Evolutionary conservation across 2,797 vertebrate genomes (phyloP).

Genomic region (Dromococcyx pavoninus): DNA sequence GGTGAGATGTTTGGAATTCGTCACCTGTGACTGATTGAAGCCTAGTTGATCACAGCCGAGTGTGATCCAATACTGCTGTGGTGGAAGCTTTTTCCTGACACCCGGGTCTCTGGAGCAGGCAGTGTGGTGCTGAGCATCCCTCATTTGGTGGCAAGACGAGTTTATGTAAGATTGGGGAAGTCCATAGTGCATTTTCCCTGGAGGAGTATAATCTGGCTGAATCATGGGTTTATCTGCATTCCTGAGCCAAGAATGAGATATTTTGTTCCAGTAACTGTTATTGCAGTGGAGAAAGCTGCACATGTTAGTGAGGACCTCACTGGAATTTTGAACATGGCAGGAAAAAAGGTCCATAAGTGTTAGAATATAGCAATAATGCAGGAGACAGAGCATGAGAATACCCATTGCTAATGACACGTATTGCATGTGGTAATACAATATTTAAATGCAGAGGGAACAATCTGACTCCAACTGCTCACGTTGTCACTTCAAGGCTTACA

Average conservation of each 20-base stretch:
- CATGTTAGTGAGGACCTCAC: neutral
- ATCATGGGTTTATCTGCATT: neutral
- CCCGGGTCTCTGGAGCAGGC: neutral
- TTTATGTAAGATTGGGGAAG: neutral
- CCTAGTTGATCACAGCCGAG: neutral
- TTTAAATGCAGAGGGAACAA: neutral
- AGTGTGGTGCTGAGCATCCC: neutral
- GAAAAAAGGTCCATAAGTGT: neutral
- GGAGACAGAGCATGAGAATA: neutral
- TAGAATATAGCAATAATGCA: neutral
- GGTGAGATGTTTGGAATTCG: slow-evolving; percentile 79
- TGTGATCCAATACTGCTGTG: neutral
- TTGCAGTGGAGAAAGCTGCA: neutral
- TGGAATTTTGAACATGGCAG: neutral
- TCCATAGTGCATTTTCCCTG: neutral
- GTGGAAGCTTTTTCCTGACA: neutral
- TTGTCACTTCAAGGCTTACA: neutral
- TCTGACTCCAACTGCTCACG: neutral
- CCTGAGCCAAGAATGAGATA: neutral
- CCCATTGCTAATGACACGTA: neutral
- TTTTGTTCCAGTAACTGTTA: neutral
- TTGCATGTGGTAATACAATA: neutral
- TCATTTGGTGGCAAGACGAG: neutral
- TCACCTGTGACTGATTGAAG: neutral
- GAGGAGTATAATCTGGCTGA: neutral